Conservation (phyloP, 2,797 vertebrate species). For the Pangasius larnaudii region DNA sequence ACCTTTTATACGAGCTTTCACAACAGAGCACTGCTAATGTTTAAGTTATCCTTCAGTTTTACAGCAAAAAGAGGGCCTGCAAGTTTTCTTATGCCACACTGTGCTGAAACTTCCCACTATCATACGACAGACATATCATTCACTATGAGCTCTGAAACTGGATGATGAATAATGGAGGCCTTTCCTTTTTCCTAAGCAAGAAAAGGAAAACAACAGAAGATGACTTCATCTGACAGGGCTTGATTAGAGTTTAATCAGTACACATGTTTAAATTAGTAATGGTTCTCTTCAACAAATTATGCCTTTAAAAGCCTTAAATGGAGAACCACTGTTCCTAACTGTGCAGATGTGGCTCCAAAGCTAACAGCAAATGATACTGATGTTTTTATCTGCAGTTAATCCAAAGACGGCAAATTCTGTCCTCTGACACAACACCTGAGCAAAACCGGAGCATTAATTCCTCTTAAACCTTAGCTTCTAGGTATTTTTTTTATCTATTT, state of each 20-base stretch:
- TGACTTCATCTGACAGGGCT: background rate
- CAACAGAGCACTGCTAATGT: background rate
- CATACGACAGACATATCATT: background rate
- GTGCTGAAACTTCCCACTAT: background rate
- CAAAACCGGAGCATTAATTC: background rate
- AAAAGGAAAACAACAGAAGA: background rate
- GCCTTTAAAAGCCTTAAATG: conserved; percentile 2
- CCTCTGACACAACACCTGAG: background rate
- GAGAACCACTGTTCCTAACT: background rate
- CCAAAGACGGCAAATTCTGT: background rate
- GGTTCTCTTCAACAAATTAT: background rate
- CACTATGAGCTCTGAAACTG: background rate
- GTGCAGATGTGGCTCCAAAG: background rate
- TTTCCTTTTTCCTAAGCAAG: background rate
- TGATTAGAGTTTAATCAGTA: background rate
- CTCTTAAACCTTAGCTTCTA: background rate
- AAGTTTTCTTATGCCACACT: background rate
- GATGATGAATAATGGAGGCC: background rate
- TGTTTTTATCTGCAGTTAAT: background rate
- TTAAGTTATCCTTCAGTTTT: background rate
- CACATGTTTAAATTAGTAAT: background rate
- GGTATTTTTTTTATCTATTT: background rate
- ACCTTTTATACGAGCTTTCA: background rate
- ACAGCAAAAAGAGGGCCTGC: background rate
- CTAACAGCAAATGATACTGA: no score